These are phyloP conservation scores for Amiota minor DNA, from an alignment of 2,888 invertebrate genomes.

Conservation along the genomic window DNA sequence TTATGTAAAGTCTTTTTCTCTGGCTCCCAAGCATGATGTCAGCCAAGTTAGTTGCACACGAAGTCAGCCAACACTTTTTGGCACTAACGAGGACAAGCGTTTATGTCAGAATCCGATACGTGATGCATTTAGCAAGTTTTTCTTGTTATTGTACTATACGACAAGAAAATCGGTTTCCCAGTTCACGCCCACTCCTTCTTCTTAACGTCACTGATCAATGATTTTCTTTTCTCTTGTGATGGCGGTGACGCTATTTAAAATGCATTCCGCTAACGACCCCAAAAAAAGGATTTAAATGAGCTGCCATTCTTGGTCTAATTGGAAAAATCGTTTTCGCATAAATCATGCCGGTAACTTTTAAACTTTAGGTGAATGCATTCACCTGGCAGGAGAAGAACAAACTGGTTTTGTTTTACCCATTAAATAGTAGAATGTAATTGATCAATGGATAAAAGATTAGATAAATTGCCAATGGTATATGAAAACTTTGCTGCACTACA, in stretches of 20 bases:
- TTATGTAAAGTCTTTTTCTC: constrained; percentile 51
- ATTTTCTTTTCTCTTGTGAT: too few species aligned
- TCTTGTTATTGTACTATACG: neutral
- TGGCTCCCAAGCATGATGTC: constrained; percentile 39
- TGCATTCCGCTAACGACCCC: constrained; percentile 54
- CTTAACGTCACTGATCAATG: too few species aligned
- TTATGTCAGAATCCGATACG: constrained; percentile 68
- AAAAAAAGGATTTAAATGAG: constrained; percentile 59
- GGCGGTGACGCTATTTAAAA: constrained; percentile 49
- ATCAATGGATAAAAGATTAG: constrained; percentile 4
- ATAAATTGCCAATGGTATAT: neutral
- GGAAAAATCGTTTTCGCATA: constrained; percentile 50
- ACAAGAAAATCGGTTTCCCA: neutral
- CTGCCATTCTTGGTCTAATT: constrained; percentile 64
- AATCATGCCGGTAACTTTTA: constrained; percentile 34
- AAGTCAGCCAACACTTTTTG: constrained; percentile 36
- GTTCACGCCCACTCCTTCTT: neutral
- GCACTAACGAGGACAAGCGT: constrained; percentile 69
- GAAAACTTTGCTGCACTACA: neutral
- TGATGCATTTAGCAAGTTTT: constrained; percentile 60
- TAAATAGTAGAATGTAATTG: neutral
- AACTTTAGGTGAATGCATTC: neutral
- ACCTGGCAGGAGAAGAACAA: neutral
- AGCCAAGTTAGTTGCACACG: constrained; percentile 50
- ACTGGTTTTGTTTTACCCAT: neutral